These are phyloP conservation scores for Mesochorus sp. DNA, from an alignment of 2,888 invertebrate genomes.

Conservation along the genomic window DNA sequence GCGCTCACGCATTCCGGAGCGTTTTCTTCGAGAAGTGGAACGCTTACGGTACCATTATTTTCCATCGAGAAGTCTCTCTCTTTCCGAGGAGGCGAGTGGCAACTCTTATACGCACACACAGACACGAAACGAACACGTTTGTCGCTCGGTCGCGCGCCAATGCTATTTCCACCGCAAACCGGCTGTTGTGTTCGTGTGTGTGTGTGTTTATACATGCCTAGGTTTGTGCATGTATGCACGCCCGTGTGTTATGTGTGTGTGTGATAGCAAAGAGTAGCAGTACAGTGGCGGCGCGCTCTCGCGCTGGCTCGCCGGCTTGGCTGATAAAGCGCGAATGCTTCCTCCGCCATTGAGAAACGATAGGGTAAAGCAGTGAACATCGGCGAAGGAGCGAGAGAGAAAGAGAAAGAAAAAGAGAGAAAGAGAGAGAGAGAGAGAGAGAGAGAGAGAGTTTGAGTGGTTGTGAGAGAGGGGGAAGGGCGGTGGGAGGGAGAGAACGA, in stretches of 20 bases:
- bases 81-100: conserved; percentile 34
- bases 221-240: too few species aligned
- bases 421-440: too few species aligned
- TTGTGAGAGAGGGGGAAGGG: background rate
- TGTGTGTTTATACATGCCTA: too few species aligned
- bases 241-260: too few species aligned
- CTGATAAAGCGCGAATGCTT: conserved; percentile 41
- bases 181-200: too few species aligned
- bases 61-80: conserved; percentile 69
- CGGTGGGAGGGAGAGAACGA: conserved; percentile 10
- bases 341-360: conserved; percentile 57
- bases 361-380: conserved; percentile 35
- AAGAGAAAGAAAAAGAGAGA: conserved; percentile 5
- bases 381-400: background rate
- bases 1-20: conserved; percentile 75
- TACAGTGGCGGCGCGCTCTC: conserved; percentile 51
- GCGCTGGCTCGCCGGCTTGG: conserved; percentile 1
- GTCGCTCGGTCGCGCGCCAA: conserved; percentile 12
- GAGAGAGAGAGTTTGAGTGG: background rate
- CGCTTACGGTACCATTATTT: conserved; percentile 80
- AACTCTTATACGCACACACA: conserved; percentile 30
- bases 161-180: conserved; percentile 58
- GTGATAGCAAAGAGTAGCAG: conserved; percentile 38
- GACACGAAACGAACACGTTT: conserved; percentile 16
- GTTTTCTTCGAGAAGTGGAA: conserved; percentile 79